Evolutionary conservation across 2,888 invertebrate species (phyloP).

Genomic region (Drosophila stalkeri): DNA sequence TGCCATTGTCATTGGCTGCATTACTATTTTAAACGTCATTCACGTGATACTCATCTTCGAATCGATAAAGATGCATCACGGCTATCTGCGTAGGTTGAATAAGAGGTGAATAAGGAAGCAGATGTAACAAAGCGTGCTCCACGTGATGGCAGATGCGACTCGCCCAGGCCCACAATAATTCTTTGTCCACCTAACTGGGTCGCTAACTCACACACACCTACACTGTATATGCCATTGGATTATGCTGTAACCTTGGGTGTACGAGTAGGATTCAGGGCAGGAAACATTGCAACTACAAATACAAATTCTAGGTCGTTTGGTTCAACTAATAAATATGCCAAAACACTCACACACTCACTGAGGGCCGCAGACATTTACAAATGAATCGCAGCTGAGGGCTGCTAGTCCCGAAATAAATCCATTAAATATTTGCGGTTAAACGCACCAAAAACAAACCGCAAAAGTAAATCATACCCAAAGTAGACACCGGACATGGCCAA

Average conservation of each 20-base stretch:
- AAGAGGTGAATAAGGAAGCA: too few species aligned
- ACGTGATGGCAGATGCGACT: neutral
- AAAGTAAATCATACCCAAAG: conserved; percentile 77
- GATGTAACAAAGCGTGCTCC: neutral
- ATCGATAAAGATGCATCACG: conserved; percentile 15
- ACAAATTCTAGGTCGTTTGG: conserved; percentile 58
- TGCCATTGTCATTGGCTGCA: neutral
- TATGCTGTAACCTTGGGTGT: conserved; percentile 27
- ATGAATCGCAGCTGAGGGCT: conserved; percentile 74
- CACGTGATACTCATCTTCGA: conserved; percentile 21
- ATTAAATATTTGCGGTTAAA: conserved; percentile 81
- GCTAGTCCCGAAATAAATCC: conserved; percentile 66
- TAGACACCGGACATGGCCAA: conserved; percentile 65
- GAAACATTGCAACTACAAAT: conserved; percentile 22
- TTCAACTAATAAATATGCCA: conserved; percentile 79
- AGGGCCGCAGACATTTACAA: conserved; percentile 55
- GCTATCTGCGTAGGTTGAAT: neutral
- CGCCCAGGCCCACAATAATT: conserved; percentile 15
- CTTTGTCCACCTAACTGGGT: conserved; percentile 38
- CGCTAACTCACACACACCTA: conserved; percentile 18
- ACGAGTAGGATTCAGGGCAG: conserved; percentile 5
- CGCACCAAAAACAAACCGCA: conserved; percentile 77
- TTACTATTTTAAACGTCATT: neutral
- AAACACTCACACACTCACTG: conserved; percentile 21
- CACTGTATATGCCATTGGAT: conserved; percentile 21